Base-by-base conservation (phyloP, 2,797 vertebrate species). In the Centropyge bicolor region DNA sequence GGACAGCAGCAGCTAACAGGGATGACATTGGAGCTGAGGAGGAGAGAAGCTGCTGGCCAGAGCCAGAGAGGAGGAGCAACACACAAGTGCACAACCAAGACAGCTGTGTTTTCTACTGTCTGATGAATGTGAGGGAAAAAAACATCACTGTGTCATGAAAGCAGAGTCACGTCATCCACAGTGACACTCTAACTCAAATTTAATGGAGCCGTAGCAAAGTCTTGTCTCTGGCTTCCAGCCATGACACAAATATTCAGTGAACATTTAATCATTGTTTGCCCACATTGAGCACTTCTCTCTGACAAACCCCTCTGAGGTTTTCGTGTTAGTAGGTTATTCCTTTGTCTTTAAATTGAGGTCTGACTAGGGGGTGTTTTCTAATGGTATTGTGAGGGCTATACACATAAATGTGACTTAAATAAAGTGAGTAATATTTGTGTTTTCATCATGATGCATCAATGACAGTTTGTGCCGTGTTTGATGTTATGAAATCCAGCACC, bases 181-280 rank as follows among this genome's bases (percentile, higher is more conserved):
- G 13, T 35, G 27, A 70, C 22, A 14, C 51, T 64, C 6, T 5
- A 46, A 7, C n/a, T 65, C 52, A 41, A 24, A 24, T 4, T 61
- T 24, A 56, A 27, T 36, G n/a, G 48, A 59, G 65, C 55, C 51
- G 52, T 55, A 31, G 46, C 69, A 43, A 74, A 80, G 67, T 74
- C 43, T 46, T 11, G 8, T 45, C 46, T 76, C 54, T 72, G 62
- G 73, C 67, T 66, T 51, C 45, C 64, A 67, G 74, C 63, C 60
- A 70, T 81, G 76, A 88, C 74, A 88, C 62, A 87, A 80, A 88
- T 86, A 90, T 88, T 85, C 80, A 81, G 64, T 76, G 72, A 84
- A 78, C 75, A 78, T 81, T 69, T 70, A 59, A 48, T 66, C 36
- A 55, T 52, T 76, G 69, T 77, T 83, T 69, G 55, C 43, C 54